Base-by-base conservation (phyloP, 2,113 vertebrate genomes). In the Chionis minor region DNA sequence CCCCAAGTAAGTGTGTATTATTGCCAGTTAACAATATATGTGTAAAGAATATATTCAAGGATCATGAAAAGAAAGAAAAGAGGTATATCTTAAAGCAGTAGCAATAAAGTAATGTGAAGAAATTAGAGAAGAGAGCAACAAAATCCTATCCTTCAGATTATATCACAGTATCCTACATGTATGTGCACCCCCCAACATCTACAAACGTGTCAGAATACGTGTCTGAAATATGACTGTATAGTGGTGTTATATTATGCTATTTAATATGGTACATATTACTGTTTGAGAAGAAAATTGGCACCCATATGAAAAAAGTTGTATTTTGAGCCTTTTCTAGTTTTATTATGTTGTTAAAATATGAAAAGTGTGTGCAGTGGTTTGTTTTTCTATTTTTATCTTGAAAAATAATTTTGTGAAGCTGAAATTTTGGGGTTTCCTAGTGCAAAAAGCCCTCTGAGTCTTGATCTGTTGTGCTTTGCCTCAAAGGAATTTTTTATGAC, bases 401-500 rank as follows among this genome's bases (percentile, higher is more conserved):
- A 54, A 72, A 90, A 92, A 77, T 56, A 42, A 44, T 79, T 88
- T 95, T 88, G 8, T 62, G 45, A 90, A 59, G 28, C 35, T 89
- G 33, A 93, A 21, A 49, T 77, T 85, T 96, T 15, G 17, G 8
- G 49, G 94, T 94, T 70, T 81, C 24, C 40, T 72, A 19, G 8
- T 78, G 20, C 30, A 88, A 63, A 63, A 65, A 80, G 15, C 5
- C 49, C 14, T 13, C 12, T 65, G 87, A 94, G 54, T 91, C 95
- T 18, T 82, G 33, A 86, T 89, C 52, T 65, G 42, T 61, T 91
- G 16, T 91, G 38, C 42, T 94, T 92, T 92, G 20, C 82, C 75
- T 95, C 69, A 82, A 95, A 94, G 58, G 83, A 75, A 63, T 81
- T 90, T 90, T 92, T 97, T 87, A 72, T 92, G 51, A 86, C 49